Base-by-base conservation (phyloP, 2,888 invertebrate genomes). In the Cephalotes varians region DNA sequence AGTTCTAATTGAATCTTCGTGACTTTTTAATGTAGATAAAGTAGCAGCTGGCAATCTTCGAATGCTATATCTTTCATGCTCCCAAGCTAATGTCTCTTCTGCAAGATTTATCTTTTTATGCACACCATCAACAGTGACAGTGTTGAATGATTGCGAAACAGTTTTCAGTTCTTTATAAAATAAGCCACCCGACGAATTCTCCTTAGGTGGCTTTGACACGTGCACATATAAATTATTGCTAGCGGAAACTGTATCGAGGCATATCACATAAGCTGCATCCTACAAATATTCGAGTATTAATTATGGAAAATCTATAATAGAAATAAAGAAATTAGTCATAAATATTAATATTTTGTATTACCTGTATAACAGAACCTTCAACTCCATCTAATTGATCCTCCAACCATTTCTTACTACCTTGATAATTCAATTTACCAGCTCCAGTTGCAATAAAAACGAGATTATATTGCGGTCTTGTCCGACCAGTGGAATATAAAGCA, bases 31-130 rank as follows among this genome's bases (percentile, higher is more conserved):
- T 1, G 97, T 96, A 1, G 99, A 99, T 5, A 99, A 92, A 0
- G 99, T 99, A 93, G 99, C 98, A 0, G 99, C 99, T 0, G 98
- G 97, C 91, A 99, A 96, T 86, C 99, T 96, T 87, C 98, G 96
- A 90, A 99, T 98, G 94, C 98, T 99, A 95, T 98, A 99, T 88
- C 98, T 95, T 95, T 99, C 99, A 93, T 99, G 99, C 92, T 99
- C 99, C 99, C 99, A 99, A 0, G 98, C 98, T 40, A 99, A 95
- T 79, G 97, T 96, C 89, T 98, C 98, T 74, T 99, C 98, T 0
- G 98, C 98, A 77, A 99, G 95, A 95, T 99, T 99, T 90, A 99
- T 99, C 95, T 99, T 99, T 95, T 99, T 99, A 92, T 99, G 99
- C 9, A 97, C 96, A 64, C 97, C 96, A 85, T 97, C 96, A 15